Conservation (phyloP, 2,888 invertebrate genomes). For the Strigamia maritima region DNA sequence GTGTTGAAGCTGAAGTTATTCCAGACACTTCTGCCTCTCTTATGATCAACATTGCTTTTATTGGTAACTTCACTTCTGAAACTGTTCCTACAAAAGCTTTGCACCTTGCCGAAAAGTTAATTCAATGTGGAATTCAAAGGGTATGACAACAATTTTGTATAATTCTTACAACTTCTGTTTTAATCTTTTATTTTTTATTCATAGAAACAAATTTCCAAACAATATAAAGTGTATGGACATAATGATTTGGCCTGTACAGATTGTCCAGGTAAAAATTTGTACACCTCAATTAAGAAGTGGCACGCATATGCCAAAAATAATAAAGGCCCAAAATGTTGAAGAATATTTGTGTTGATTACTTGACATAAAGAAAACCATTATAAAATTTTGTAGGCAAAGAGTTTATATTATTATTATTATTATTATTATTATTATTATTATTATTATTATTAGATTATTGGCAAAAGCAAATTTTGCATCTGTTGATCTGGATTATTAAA, state of each 20-base stretch:
- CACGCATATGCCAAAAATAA: too few relatives aligned
- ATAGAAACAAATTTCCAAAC: neutral
- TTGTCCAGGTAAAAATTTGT: neutral
- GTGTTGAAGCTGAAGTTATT: neutral
- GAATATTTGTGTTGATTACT: too few relatives aligned
- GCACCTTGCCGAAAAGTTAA: neutral
- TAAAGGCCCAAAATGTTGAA: too few relatives aligned
- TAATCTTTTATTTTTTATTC: neutral
- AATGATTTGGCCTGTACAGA: neutral
- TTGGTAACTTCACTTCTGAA: neutral
- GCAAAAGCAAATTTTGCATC: too few relatives aligned
- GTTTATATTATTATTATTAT: too few relatives aligned
- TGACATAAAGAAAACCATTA: too few relatives aligned
- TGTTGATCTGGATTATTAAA: too few relatives aligned
- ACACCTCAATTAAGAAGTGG: too few relatives aligned
- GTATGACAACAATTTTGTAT: neutral
- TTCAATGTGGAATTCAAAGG: neutral
- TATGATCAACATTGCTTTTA: neutral
- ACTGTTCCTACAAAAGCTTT: neutral
- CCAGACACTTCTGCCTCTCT: neutral
- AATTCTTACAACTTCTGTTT: neutral
- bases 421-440: too few relatives aligned
- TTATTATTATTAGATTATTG: too few relatives aligned
- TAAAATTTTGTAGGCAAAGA: too few relatives aligned
- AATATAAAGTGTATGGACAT: neutral